Base-by-base conservation (phyloP, 2,797 vertebrate genomes). In the Ciconia nigra region DNA sequence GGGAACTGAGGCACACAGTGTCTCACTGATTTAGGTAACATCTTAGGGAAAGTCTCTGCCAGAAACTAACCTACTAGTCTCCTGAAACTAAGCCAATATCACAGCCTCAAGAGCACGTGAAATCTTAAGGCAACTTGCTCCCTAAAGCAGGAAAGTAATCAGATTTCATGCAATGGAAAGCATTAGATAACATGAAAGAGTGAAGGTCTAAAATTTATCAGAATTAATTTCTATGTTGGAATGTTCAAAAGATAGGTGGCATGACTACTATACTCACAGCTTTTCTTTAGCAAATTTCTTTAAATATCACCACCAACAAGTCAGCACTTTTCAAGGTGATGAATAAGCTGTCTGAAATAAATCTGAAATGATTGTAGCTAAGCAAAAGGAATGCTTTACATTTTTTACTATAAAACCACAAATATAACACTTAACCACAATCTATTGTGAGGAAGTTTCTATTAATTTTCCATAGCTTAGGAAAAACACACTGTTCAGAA, bases 281-380 rank as follows among this genome's bases (percentile, higher is more conserved):
- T 90, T 80, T 66, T 37, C 57, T 49, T 39, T 10, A 31, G 24
- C 37, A 51, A 49, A n/a, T 39, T 63, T 28, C 25, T 79, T 66
- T 35, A 70, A 6, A 9, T 63, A 46, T 29, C 44, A 51, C 19
- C 37, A 59, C 9, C 12, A 37, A 47, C 12, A 0, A 0, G 54
- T 58, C 17, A 47, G 13, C 28, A 80, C 10, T 80, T 93, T 83
- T 76, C 22, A 87, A 76, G 35, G 9, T 66, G 70, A 62, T 37
- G 15, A 59, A 71, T 57, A 84, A 72, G 13, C 35, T 35, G 19
- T 58, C 20, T 76, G 42, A 72, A 76, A 81, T 52, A 77, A 86
- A 83, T 67, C 31, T 65, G 66, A 73, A 70, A 46, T 44, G 0
- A 58, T 2, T 62, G 20, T 35, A 94, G 42, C 54, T 62, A 18